Conservation (phyloP, 1,140 invertebrate species). For the Sesamia nonagrioides region DNA sequence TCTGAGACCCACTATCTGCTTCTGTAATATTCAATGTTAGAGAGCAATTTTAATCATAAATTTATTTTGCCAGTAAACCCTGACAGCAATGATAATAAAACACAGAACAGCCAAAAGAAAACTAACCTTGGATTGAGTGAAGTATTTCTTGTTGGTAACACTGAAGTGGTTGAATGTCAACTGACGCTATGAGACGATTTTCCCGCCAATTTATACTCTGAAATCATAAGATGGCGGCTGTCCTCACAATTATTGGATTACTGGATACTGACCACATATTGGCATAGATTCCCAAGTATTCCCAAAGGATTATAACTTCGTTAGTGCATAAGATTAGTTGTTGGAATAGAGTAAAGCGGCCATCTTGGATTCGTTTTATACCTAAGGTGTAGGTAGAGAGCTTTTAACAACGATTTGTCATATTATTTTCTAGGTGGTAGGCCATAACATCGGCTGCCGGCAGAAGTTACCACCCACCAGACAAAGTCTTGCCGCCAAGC, state of each 20-base stretch:
- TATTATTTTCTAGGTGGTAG: too few relatives aligned
- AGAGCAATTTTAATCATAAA: background rate
- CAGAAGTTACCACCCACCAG: too few relatives aligned
- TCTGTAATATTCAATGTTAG: too few relatives aligned
- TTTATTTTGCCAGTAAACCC: background rate
- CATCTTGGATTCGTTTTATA: conserved; percentile 16
- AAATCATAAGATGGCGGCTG: conserved; percentile 64
- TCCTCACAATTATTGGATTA: conserved; percentile 83
- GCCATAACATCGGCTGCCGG: too few relatives aligned
- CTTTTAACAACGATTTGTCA: background rate
- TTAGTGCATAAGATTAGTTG: conserved; percentile 74
- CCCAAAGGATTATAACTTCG: conserved; percentile 79
- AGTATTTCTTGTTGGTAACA: conserved; percentile 65
- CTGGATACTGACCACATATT: conserved; percentile 80
- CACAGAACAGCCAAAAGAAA: background rate
- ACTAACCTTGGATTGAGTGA: conserved; percentile 58
- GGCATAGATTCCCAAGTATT: conserved; percentile 56
- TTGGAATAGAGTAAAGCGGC: background rate
- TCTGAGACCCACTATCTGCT: too few relatives aligned
- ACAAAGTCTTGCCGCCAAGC: too few relatives aligned
- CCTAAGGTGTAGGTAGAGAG: background rate
- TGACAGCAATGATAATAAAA: background rate
- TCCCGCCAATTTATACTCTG: conserved; percentile 77
- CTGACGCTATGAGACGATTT: conserved; percentile 68
- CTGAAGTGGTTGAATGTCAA: conserved; percentile 65